Base-by-base conservation (phyloP, 1,140 invertebrate species). In the Pachypsylla venusta region DNA sequence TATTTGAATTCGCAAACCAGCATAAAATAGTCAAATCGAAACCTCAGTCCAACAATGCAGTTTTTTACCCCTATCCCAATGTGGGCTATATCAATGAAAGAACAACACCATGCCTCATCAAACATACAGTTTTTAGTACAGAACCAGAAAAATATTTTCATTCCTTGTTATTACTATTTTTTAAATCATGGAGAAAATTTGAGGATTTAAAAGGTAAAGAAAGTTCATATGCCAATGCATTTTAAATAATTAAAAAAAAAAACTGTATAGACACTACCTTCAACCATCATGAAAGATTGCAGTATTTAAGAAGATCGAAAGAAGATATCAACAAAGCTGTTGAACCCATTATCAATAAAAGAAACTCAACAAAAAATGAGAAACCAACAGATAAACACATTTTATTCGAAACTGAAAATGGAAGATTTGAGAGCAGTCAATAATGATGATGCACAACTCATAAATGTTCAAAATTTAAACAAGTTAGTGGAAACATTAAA, bases 251-350 rank as follows among this genome's bases (percentile, higher is more conserved):
- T 35, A 10, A 14, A 13, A 56, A 53, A n/a, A n/a, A 53, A 53
- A 19, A 53, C 5, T 25, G 5, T 5, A 13, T 56, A 7, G 54
- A 20, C 12, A 25, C 13, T 25, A 22, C 54, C 7, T 7, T 56
- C 10, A 30, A 25, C 7, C 25, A 68, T 64, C 64, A 65, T 48
- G 61, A 64, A 59, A 61, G 64, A 4, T 40, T 66, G 62, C 13
- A 62, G 40, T 61, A 48, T 13, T 39, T 67, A 27, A 60, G 66
- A 14, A 30, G 16, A 40, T 62, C 62, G 13, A 62, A 59, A 30
- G 16, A 66, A 24, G n/a, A 63, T 14, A 26, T 67, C 30, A 22
- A 64, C 25, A 39, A 66, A 64, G 13, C 39, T 48, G 53, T 39
- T 48, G n/a, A n/a, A n/a, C n/a, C n/a, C n/a, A n/a, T n/a, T n/a